These are phyloP conservation scores for Notarius quadriscutis DNA, from an alignment of 2,113 vertebrate species.

Conservation along the genomic window DNA sequence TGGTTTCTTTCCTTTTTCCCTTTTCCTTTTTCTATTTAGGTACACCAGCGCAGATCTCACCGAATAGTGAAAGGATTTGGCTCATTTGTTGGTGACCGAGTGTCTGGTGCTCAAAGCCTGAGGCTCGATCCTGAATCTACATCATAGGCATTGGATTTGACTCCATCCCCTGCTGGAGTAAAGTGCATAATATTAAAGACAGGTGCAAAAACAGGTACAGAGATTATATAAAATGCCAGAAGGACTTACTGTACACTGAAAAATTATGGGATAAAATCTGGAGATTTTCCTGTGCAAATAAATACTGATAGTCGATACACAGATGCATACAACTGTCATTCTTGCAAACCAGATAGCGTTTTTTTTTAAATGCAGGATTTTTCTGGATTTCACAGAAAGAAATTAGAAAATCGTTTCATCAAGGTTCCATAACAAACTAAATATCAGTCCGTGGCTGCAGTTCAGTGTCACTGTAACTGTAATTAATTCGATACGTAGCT, in stretches of 20 bases:
- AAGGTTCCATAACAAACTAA: background rate
- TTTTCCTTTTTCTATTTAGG: background rate
- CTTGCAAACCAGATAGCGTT: background rate
- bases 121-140: constrained; percentile 30
- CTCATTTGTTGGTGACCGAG: constrained; percentile 32
- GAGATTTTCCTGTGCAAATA: background rate
- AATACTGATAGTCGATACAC: background rate
- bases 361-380: background rate
- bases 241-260: constrained; percentile 3
- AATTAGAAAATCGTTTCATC: background rate
- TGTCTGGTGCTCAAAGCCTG: constrained; percentile 29
- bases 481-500: background rate
- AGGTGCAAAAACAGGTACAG: constrained; percentile 23
- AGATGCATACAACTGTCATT: background rate
- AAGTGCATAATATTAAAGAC: constrained; percentile 38
- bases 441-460: background rate
- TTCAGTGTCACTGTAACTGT: background rate
- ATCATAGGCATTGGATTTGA: constrained; percentile 23
- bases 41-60: constrained; percentile 20
- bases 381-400: background rate
- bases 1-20: background rate
- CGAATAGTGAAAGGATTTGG: constrained; percentile 45
- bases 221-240: constrained; percentile 7
- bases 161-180: constrained; percentile 14
- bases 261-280: background rate